These are phyloP conservation scores for Vanessa tameamea DNA, from an alignment of 1,140 invertebrate genomes.

Conservation along the genomic window DNA sequence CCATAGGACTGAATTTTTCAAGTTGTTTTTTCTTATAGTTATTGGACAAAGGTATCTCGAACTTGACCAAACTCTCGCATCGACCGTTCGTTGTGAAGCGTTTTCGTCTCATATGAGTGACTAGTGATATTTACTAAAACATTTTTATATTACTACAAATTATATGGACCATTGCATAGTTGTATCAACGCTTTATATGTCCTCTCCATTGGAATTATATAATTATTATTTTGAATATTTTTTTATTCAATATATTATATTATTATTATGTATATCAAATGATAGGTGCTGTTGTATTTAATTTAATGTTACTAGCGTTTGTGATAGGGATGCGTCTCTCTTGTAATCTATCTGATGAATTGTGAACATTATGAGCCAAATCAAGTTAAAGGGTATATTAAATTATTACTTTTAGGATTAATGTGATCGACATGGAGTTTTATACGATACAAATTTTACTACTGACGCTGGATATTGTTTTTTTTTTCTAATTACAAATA, in stretches of 20 bases:
- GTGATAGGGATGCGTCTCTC: conserved; percentile 61
- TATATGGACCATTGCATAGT: conserved; percentile 70
- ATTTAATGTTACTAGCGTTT: conserved; percentile 73
- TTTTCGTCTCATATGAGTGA: conserved; percentile 62
- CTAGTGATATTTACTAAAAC: conserved; percentile 64
- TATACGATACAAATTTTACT: conserved; percentile 75
- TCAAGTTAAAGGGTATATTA: conserved; percentile 75
- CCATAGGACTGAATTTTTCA: background rate
- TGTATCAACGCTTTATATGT: conserved; percentile 69
- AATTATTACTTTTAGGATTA: conserved; percentile 70
- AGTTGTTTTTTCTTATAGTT: background rate
- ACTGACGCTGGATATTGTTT: conserved; percentile 63
- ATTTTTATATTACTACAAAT: conserved; percentile 48
- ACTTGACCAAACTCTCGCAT: conserved; percentile 29
- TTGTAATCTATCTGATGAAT: conserved; percentile 68
- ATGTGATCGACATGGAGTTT: conserved; percentile 66
- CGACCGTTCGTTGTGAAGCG: conserved; percentile 63
- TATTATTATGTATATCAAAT: conserved; percentile 72
- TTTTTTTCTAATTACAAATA: conserved; percentile 72
- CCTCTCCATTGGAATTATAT: conserved; percentile 57
- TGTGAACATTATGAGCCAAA: conserved; percentile 65
- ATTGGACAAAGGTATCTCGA: conserved; percentile 29
- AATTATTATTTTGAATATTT: conserved; percentile 66
- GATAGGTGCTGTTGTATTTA: conserved; percentile 78
- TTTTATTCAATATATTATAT: conserved; percentile 65